Evolutionary conservation across 2,888 invertebrate species (phyloP).

Genomic region (Globia sparganii): DNA sequence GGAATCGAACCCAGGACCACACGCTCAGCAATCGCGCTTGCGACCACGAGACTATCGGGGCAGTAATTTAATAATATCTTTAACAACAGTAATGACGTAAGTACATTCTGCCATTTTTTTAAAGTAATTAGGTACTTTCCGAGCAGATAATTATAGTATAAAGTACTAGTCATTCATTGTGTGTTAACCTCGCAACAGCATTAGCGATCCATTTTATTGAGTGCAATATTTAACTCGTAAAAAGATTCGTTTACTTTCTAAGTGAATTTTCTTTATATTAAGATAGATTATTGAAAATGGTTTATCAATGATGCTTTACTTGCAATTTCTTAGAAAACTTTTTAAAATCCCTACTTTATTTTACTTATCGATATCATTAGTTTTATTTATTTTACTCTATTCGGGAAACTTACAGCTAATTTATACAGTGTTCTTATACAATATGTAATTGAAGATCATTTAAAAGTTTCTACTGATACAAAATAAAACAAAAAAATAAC

Average conservation of each 20-base stretch:
- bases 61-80: too few species aligned
- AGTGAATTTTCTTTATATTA: slow-evolving; percentile 1
- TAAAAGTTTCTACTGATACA: too few species aligned
- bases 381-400: background rate
- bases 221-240: background rate
- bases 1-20: too few species aligned
- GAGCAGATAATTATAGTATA: background rate
- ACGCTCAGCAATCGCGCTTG: too few species aligned
- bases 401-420: too few species aligned
- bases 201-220: slow-evolving; percentile 25
- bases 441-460: too few species aligned
- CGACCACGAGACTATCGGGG: too few species aligned
- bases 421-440: too few species aligned
- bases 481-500: too few species aligned
- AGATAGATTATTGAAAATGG: slow-evolving; percentile 9
- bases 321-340: background rate
- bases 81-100: background rate
- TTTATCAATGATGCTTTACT: slow-evolving; percentile 10
- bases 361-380: background rate
- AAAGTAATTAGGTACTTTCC: too few species aligned
- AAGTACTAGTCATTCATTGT: slow-evolving; percentile 24
- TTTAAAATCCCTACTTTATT: background rate
- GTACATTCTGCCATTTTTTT: background rate
- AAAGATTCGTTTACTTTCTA: background rate
- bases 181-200: slow-evolving; percentile 9